Percentiles rank a stretch among this genome's conserved stretches.
Evolutionary conservation across 2,797 vertebrate species (phyloP).

Genomic region (Scleropages formosus): DNA sequence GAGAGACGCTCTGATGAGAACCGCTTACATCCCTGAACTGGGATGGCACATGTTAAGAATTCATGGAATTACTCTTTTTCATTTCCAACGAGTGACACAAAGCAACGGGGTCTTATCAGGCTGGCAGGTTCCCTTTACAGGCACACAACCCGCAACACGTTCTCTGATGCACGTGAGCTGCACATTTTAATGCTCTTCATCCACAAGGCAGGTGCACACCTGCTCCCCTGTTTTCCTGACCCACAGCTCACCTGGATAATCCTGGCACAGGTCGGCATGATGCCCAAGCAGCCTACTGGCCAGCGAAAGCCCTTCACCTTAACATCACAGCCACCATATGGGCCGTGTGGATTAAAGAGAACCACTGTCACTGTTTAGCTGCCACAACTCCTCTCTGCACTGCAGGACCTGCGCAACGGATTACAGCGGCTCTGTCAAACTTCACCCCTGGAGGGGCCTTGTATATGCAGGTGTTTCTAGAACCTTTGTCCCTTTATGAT

Average conservation of each 20-base stretch:
- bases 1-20: too few relatives aligned
- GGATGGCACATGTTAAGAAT: not conserved
- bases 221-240: not conserved
- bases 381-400: not conserved
- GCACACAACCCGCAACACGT: not conserved
- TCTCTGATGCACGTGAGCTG: not conserved
- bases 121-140: not conserved
- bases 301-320: not conserved
- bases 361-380: slow-evolving; percentile 24
- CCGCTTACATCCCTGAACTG: not conserved
- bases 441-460: too few relatives aligned
- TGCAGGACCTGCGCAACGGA: too few relatives aligned
- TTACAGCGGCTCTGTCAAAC: too few relatives aligned
- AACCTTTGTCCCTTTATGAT: not conserved
- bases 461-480: not conserved
- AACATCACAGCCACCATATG: slow-evolving; percentile 49
- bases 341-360: slow-evolving; percentile 56
- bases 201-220: not conserved
- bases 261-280: not conserved
- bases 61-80: not conserved
- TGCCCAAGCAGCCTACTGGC: not conserved
- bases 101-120: not conserved
- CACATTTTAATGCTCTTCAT: not conserved
- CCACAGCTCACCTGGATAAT: slow-evolving; percentile 24
- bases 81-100: not conserved